Evolutionary conservation across 2,113 vertebrate genomes (phyloP).

Genomic region (Lipophrys pholis): DNA sequence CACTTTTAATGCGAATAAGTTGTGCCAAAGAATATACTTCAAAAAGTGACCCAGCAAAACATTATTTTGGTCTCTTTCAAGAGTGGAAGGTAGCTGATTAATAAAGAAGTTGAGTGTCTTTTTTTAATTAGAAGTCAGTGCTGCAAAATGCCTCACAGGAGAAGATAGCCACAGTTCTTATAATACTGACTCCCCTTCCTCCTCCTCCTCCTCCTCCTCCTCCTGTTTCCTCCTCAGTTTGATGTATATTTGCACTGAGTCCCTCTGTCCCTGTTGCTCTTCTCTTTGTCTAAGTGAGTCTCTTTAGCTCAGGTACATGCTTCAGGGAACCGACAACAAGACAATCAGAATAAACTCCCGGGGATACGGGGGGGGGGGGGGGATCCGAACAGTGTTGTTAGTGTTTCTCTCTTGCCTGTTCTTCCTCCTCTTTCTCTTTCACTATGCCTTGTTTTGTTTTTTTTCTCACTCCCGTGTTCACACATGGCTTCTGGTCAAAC

Average conservation of each 20-base stretch:
- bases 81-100: no score
- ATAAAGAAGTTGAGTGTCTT: no score
- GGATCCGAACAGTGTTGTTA: constrained; percentile 37
- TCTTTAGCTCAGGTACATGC: constrained; percentile 70
- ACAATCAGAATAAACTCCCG: constrained; percentile 65
- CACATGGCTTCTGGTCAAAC: not conserved
- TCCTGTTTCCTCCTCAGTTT: constrained; percentile 30
- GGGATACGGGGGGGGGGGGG: constrained; percentile 21
- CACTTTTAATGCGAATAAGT: constrained; percentile 22
- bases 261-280: constrained; percentile 53
- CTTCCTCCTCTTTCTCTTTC: not conserved
- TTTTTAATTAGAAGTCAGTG: no score
- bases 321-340: constrained; percentile 67
- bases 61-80: no score
- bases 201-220: constrained; percentile 1
- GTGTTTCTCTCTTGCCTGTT: constrained; percentile 20
- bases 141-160: not conserved
- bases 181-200: constrained; percentile 10
- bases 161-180: constrained; percentile 2
- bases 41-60: no score
- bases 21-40: not conserved
- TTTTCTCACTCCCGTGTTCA: not conserved
- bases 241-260: constrained; percentile 67
- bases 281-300: constrained; percentile 68
- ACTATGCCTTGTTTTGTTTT: not conserved